Evolutionary conservation across 2,113 vertebrate genomes (phyloP).

Genomic region (Hymenochirus boettgeri): DNA sequence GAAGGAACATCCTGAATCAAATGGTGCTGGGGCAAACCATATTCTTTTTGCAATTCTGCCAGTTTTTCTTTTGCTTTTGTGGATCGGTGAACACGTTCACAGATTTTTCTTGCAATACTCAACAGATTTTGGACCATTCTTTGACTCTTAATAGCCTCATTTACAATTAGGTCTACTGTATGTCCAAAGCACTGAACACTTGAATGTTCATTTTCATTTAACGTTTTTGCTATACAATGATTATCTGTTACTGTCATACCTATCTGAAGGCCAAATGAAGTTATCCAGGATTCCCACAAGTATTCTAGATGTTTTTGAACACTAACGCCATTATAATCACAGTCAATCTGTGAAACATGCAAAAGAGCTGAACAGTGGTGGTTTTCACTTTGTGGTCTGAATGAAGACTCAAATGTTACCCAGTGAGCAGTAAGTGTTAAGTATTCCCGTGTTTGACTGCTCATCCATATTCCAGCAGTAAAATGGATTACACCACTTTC

Average conservation of each 20-base stretch:
- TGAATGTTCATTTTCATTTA: conserved; percentile 79
- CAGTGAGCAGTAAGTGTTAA: conserved; percentile 91
- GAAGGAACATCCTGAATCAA: conserved; percentile 89
- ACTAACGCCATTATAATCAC: conserved; percentile 78
- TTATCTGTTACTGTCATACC: conserved; percentile 92
- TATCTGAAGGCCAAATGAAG: conserved; percentile 79
- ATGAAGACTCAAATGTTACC: conserved; percentile 82
- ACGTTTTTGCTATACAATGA: conserved; percentile 71
- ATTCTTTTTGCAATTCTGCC: conserved; percentile 75
- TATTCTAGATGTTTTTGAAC: conserved; percentile 90
- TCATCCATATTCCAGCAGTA: conserved; percentile 91
- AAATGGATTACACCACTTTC: conserved; percentile 91
- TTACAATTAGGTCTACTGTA: conserved; percentile 84
- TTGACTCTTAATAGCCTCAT: conserved; percentile 95
- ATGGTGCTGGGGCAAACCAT: conserved; percentile 81
- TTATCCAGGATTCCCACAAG: conserved; percentile 93
- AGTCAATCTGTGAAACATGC: conserved; percentile 86
- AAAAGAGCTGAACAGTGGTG: conserved; percentile 89
- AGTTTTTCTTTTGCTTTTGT: conserved; percentile 82
- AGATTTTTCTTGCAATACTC: conserved; percentile 90
- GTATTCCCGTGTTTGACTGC: conserved; percentile 89
- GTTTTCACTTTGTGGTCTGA: conserved; percentile 81
- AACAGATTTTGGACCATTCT: conserved; percentile 93
- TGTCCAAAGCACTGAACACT: conserved; percentile 90
- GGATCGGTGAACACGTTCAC: conserved; percentile 87